Base-by-base conservation (phyloP, 2,888 invertebrate genomes). In the Thyatira batis region DNA sequence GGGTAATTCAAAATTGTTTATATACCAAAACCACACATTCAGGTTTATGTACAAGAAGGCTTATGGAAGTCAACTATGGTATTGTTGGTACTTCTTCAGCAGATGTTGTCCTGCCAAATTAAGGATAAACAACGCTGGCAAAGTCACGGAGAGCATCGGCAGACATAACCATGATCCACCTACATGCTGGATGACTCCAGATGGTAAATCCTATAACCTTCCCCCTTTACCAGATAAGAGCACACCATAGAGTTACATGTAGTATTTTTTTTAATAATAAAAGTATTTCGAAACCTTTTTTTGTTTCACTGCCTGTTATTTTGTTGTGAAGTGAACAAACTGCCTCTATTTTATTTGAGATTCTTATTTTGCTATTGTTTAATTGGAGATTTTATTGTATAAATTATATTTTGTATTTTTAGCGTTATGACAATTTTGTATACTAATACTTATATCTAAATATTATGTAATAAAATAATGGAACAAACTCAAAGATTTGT, bases 41-140 rank as follows among this genome's bases (percentile, higher is more conserved):
- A 82, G 92, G 61, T 92, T 92, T 57, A 92, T 92, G 92, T 92
- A 92, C 63, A 92, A 92, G 65, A 90, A 91, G 58, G 92, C 91
- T 6, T 92, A 89, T 69, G 92, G 92, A n/a, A 92, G 92, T 67
- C 92, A 92, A 54, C 72, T 92, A 2, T 92, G 92, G 92, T 92
- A 92, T 55, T 92, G 92, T 61, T 92, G 92, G 92, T 91, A 87
- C 60, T 92, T 92, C 86, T 92, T 92, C 76, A 92, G 89, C 49
- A 71, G 91, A 54, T 91, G 92, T 61, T 92, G 92, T 65, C 92
- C 92, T 9, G 92, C 92, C 0, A 92, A 92, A 60, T 69, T 92
- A 13, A 66, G 91, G 60, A 91, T 92, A 51, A 89, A 92, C 61
- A 90, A 92, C 55, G 80, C 85, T 25, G 92, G 92, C 0, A 84